Conservation (phyloP, 1,140 invertebrate genomes). For the Apis cerana region DNA sequence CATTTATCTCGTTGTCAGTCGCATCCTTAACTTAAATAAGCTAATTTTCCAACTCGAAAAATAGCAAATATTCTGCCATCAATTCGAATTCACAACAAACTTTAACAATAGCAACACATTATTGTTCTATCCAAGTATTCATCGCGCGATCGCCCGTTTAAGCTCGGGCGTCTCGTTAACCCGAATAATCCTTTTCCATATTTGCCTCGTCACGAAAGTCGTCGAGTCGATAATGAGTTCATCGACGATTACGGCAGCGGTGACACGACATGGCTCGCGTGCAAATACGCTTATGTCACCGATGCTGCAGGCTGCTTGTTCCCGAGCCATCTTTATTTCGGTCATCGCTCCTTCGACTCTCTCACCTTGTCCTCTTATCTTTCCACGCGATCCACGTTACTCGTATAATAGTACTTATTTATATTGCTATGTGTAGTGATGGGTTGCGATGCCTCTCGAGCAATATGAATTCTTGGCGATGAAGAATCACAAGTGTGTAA, state of each 20-base stretch:
- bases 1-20: too few relatives aligned
- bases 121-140: not conserved
- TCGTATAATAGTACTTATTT: not conserved
- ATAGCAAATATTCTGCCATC: too few relatives aligned
- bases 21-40: too few relatives aligned
- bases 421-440: not conserved
- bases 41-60: too few relatives aligned
- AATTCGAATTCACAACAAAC: too few relatives aligned
- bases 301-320: not conserved
- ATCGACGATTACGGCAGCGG: slow-evolving; percentile 36
- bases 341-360: slow-evolving; percentile 21
- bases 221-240: slow-evolving; percentile 21
- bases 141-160: not conserved
- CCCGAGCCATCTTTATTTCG: slow-evolving; percentile 42
- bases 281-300: slow-evolving; percentile 53
- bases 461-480: too few relatives aligned
- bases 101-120: too few relatives aligned
- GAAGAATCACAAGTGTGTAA: too few relatives aligned
- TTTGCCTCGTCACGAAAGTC: slow-evolving; percentile 22
- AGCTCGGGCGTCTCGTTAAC: slow-evolving; percentile 12
- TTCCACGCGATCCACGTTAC: not conserved
- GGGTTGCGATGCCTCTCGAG: too few relatives aligned
- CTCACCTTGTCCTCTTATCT: not conserved
- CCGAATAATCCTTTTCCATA: slow-evolving; percentile 10
- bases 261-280: slow-evolving; percentile 21